Conservation (phyloP, 1,140 invertebrate genomes). For the Eupeodes corollae region DNA sequence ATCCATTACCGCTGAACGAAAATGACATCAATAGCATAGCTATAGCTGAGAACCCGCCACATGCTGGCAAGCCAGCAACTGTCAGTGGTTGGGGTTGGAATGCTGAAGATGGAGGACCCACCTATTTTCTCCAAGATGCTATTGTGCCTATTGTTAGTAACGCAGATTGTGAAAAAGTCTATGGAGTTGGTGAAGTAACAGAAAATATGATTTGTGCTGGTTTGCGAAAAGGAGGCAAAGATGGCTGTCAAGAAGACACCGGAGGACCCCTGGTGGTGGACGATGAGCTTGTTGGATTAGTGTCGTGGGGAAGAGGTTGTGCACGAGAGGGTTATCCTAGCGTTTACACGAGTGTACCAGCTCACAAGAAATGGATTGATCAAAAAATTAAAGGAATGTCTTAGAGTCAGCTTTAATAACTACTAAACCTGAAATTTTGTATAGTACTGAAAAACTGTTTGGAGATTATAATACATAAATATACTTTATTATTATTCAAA, state of each 20-base stretch:
- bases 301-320: conserved; percentile 53
- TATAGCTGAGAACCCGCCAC: conserved; percentile 14
- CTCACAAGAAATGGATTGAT: conserved; percentile 36
- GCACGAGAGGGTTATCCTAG: conserved; percentile 44
- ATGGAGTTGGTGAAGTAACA: conserved; percentile 29
- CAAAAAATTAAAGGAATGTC: conserved; percentile 18
- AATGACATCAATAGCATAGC: conserved; percentile 12
- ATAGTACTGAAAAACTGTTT: no score
- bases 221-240: conserved; percentile 44
- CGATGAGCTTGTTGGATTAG: conserved; percentile 44
- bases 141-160: conserved; percentile 35
- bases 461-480: no score
- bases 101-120: conserved; percentile 36
- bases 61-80: conserved; percentile 31
- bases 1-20: conserved; percentile 15
- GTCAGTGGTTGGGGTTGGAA: conserved; percentile 47
- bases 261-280: conserved; percentile 52
- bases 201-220: conserved; percentile 51
- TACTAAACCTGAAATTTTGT: no score
- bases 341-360: conserved; percentile 46
- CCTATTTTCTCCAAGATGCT: conserved; percentile 39
- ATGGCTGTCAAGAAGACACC: conserved; percentile 53
- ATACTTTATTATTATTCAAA: no score
- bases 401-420: no score
- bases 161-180: conserved; percentile 16